Evolutionary conservation across 2,888 invertebrate species (phyloP), one percentile per base, ranked within the genome.

Genomic region (Brachypalpus laphriformis): DNA sequence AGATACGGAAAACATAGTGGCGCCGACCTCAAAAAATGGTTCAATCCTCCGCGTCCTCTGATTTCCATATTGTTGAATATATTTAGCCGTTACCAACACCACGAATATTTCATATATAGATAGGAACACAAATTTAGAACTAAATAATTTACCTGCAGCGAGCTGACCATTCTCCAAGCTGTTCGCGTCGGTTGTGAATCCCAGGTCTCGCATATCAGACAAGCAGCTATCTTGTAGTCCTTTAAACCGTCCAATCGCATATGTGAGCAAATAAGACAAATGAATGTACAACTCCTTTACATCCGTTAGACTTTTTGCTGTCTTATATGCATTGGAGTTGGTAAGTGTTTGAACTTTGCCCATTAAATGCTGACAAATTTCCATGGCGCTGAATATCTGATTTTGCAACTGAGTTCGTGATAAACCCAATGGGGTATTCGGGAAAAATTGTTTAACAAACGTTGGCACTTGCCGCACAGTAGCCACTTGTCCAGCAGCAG

Each of bases 231-330:
- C 92, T 78, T 92, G 92, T 22, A 92, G 77, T 14, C 91, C 89
- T 61, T 92, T 92, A 20, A 92, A 91, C 1, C 92, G 89, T 5
- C 92, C 92, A 66, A 91, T 91, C 0, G 92, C 91, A 74, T 92
- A 92, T 0, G 92, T 91, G 75, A 91, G 89, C 42, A 92, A 82
- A 78, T 92, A 92, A 1, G 92, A 92, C 9, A 92, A 87, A 87
- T 92, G 92, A 63, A 92, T 91, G 56, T 92, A 91, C 1, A 92
- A 87, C 74, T 92, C 92, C 75, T 92, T 92, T 3, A 92, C 89
- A 87, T 92, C 92, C 37, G 89, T 88, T 75, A 89, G 89, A 75
- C 88, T 91, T 18, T 89, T 89, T 0, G 90, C 92, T 61, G 90
- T 89, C 83, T 91, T 92, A 74, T 92, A 92, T 0, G 92, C 91